Evolutionary conservation across 2,888 invertebrate genomes (phyloP).

Genomic region (Luperina testacea): DNA sequence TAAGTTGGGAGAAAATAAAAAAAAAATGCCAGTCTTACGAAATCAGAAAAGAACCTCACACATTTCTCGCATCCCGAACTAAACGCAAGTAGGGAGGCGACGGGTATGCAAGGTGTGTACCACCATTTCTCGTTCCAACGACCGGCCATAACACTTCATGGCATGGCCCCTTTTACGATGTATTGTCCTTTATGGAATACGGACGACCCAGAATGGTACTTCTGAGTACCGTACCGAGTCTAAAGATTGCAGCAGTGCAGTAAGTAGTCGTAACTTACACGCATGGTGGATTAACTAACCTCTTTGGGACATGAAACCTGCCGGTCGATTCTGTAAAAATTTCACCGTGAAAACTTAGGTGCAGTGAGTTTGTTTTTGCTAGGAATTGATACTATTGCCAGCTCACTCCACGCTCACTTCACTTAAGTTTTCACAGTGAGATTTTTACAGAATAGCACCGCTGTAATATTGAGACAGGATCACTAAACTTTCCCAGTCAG

Average conservation of each 20-base stretch:
- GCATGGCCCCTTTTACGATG: conserved; percentile 63
- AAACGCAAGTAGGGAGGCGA: conserved; percentile 3
- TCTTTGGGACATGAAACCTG: conserved; percentile 22
- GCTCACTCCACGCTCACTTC: no score
- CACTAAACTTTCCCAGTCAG: neutral
- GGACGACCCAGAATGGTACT: conserved; percentile 56
- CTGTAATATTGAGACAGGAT: neutral
- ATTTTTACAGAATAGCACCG: no score
- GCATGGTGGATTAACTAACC: neutral
- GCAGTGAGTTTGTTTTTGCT: no score
- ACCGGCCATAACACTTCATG: conserved; percentile 59
- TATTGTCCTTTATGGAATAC: conserved; percentile 66
- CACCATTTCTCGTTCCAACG: conserved; percentile 47
- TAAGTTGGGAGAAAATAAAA: no score
- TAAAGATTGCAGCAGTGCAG: conserved; percentile 53
- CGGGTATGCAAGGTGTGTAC: conserved; percentile 46
- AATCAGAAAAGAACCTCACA: neutral
- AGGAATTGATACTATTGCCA: no score
- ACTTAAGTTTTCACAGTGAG: no score
- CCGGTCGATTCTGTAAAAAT: no score
- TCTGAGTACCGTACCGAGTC: conserved; percentile 39
- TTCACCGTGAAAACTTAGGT: no score
- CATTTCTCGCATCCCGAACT: neutral
- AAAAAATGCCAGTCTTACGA: no score
- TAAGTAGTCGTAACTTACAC: conserved; percentile 40